Base-by-base conservation (phyloP, 2,113 vertebrate species). In the Lipophrys pholis region DNA sequence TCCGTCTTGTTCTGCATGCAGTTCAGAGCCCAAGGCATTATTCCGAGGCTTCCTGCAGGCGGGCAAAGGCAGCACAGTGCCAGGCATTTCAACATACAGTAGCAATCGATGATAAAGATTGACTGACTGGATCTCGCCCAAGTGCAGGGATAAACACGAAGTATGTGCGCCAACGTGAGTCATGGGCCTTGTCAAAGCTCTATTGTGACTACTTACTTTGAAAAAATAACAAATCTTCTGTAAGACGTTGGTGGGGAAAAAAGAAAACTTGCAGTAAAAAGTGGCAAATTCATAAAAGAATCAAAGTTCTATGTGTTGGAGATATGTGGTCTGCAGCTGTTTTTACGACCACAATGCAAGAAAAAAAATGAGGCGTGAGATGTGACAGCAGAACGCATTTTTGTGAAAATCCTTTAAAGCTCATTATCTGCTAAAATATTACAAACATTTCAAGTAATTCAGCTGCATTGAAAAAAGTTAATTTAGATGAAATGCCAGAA, bases 151-250 rank as follows among this genome's bases (percentile, higher is more conserved):
- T 30, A 30, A 30, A 30, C 21, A 30, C 21, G 4, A 2, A 30
- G 21, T 30, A 30, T 51, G 17, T 41, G 21, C 41, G 62, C 39
- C 56, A 49, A 41, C 14, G 2, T 10, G 10, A 16, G 8, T 42
- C 40, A 38, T 2, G 6, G 51, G 35, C 39, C 15, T 49, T 39
- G 51, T 57, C 16, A 36, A 45, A 57, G 39, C 30, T 48, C 40
- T 9, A 6, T 42, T 42, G 56, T 7, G 21, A 62, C 15, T 42
- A 14, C 51, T 36, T 8, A 3, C 10, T 56, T 17, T 56, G 49
- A 73, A 69, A 58, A 11, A 14, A 63, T 11, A 67, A 9, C 12
- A 12, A 10, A 63, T 64, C 4, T 41, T 49, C 5, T 30, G 21
- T 30, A 30, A 8, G 11, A 10, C 2, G 12, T 6, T 9, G 36